Conservation (phyloP, 2,888 invertebrate genomes). For the Uropetala carovei region DNA sequence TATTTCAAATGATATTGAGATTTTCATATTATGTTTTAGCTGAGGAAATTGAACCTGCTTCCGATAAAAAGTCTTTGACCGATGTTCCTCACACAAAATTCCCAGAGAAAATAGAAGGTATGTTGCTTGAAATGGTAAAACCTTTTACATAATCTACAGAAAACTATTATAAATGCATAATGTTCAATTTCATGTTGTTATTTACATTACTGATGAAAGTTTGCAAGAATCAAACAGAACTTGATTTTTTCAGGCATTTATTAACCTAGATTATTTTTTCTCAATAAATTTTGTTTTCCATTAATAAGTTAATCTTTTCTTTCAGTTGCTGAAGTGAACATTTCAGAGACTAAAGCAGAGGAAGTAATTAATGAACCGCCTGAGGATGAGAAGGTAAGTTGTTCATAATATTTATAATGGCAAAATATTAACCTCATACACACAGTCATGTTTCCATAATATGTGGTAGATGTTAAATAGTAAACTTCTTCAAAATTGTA, state of each 20-base stretch:
- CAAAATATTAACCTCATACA: too few species aligned
- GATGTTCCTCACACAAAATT: neutral
- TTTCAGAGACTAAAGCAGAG: neutral
- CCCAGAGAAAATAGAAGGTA: constrained; percentile 29
- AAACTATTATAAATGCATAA: too few species aligned
- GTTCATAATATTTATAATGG: neutral
- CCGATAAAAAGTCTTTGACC: neutral
- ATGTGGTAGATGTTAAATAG: too few species aligned
- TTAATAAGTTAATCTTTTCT: neutral
- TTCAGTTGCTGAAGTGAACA: neutral
- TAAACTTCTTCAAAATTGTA: too few species aligned
- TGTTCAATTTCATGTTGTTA: neutral
- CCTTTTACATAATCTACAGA: too few species aligned
- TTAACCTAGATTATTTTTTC: neutral
- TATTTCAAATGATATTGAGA: neutral
- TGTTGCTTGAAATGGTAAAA: neutral
- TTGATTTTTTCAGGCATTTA: neutral
- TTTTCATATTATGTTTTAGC: constrained; percentile 14
- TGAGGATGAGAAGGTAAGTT: neutral
- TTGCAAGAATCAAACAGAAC: neutral
- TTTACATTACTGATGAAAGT: neutral
- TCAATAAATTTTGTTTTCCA: neutral
- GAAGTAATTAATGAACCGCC: neutral
- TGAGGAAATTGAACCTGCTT: neutral
- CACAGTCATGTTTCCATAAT: too few species aligned